phyloP scores from a whole-genome alignment of 2,113 vertebrate genomes.

The Malurus elegans region DNA sequence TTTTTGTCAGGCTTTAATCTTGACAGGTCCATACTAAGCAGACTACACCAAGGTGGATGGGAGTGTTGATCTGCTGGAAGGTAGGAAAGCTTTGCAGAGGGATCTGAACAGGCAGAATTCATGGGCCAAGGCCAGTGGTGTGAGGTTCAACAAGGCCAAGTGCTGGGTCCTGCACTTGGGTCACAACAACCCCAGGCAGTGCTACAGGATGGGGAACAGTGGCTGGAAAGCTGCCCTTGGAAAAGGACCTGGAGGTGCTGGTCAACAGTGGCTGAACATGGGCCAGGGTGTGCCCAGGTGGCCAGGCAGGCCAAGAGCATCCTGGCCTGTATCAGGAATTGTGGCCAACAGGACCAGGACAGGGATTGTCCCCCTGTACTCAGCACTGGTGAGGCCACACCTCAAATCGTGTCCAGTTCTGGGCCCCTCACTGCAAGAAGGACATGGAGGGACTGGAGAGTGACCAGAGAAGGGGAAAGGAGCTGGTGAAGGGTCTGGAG shows the following conservation, averaged over 20 bases:
- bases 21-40: neutral
- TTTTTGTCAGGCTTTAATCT: neutral
- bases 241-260: neutral
- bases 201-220: neutral
- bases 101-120: neutral
- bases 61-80: neutral
- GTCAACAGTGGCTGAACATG: neutral
- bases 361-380: neutral
- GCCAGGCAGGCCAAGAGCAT: neutral
- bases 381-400: neutral
- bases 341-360: neutral
- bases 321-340: neutral
- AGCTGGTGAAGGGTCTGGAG: neutral
- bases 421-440: neutral
- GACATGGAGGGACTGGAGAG: accelerated
- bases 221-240: neutral
- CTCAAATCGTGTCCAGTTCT: accelerated
- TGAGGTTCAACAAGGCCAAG: too few species aligned
- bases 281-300: neutral
- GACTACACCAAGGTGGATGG: too few species aligned
- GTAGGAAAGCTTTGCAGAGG: neutral
- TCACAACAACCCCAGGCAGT: neutral
- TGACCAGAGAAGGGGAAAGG: accelerated
- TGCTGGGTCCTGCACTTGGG: neutral
- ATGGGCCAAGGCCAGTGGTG: neutral